Conservation (phyloP, 2,888 invertebrate genomes). For the Cantharis lateralis region DNA sequence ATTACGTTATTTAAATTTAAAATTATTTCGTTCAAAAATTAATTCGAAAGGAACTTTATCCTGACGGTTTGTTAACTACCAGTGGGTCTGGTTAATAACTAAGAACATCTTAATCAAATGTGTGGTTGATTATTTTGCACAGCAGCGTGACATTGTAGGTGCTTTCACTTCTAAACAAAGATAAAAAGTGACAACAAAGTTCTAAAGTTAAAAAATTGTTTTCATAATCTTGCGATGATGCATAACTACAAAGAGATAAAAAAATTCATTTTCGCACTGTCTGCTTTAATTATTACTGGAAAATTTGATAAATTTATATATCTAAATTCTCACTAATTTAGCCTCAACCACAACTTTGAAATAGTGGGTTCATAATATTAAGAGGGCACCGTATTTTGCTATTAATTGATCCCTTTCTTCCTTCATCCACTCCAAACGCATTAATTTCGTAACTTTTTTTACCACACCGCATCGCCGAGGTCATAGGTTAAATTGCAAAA, state of each 20-base stretch:
- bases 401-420: background rate
- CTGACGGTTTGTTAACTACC: background rate
- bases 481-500: background rate
- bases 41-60: background rate
- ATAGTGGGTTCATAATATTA: background rate
- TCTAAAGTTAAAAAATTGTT: background rate
- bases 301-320: background rate
- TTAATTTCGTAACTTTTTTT: too few relatives aligned
- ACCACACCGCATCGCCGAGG: background rate
- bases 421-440: too few relatives aligned
- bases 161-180: constrained; percentile 25
- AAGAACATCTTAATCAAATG: constrained; percentile 1
- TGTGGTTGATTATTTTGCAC: background rate
- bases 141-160: constrained; percentile 3
- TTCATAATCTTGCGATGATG: background rate
- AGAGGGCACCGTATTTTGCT: background rate
- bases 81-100: background rate
- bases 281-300: background rate
- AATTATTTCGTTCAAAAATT: background rate
- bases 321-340: background rate
- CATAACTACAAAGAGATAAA: background rate
- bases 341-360: background rate
- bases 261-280: too few relatives aligned
- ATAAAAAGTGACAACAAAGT: constrained; percentile 4
- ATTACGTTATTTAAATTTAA: background rate